These are phyloP conservation scores for Macrocentrus cingulum DNA, from an alignment of 1,140 invertebrate genomes.

Conservation along the genomic window DNA sequence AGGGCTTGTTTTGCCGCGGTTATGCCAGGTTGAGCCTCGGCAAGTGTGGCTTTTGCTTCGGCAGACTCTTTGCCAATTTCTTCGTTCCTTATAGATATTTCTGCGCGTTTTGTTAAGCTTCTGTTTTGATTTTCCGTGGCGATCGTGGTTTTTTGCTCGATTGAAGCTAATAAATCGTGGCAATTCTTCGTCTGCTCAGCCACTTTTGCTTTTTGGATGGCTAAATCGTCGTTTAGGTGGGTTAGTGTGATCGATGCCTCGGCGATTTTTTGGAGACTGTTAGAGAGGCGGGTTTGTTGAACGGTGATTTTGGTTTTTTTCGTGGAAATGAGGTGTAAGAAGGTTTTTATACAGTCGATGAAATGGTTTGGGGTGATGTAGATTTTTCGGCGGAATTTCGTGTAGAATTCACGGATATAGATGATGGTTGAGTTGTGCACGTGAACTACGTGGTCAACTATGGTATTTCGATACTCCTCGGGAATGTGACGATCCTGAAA, in stretches of 20 bases:
- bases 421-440: constrained; percentile 73
- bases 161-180: constrained; percentile 70
- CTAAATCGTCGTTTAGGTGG: constrained; percentile 73
- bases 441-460: constrained; percentile 81
- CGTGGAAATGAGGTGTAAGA: constrained; percentile 71
- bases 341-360: constrained; percentile 80
- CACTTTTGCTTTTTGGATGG: constrained; percentile 75
- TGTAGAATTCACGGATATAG: constrained; percentile 73
- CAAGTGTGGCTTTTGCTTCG: constrained; percentile 77
- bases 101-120: constrained; percentile 73
- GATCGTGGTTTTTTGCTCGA: constrained; percentile 64
- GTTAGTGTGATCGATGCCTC: constrained; percentile 75
- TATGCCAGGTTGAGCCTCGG: constrained; percentile 77
- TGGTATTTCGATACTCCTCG: constrained; percentile 64
- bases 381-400: constrained; percentile 74
- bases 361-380: constrained; percentile 90
- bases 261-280: constrained; percentile 71
- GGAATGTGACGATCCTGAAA: constrained; percentile 65
- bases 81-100: constrained; percentile 78
- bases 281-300: constrained; percentile 50
- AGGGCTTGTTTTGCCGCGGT: constrained; percentile 79
- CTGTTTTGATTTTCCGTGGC: constrained; percentile 75
- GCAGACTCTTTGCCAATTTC: constrained; percentile 77
- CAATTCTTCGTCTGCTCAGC: constrained; percentile 75
- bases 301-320: constrained; percentile 52